Evolutionary conservation across 2,888 invertebrate species (phyloP), one percentile per base, ranked within the genome.

Genomic region (Drosophila monieri): DNA sequence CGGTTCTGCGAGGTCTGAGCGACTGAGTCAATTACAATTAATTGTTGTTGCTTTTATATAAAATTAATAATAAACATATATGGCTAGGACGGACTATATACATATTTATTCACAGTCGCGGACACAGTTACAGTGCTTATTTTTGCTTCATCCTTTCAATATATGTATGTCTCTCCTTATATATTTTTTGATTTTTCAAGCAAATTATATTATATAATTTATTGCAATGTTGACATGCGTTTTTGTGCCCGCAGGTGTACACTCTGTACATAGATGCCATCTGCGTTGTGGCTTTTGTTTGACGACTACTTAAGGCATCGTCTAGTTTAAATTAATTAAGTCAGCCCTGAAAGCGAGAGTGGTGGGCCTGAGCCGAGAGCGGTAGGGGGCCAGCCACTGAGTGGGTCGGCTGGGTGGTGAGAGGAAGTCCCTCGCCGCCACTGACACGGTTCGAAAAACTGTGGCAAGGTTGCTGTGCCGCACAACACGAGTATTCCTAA

Each of bases 1-100:
- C 62, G 61, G 62, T 68, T 59, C 70, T 56, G 62, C 77, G 77
- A 70, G 79, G 68, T 72, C 75, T 73, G 78, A 76, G 76, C 88
- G 86, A 89, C 90, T 89, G 89, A 87, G 78, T 77, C 77, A 79
- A 80, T 78, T 85, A 75, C 77, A 89, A 89, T 88, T 89, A 89
- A 85, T 88, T 89, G 78, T 88, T 89, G 88, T 89, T 89, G 84
- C 90, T 89, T 89, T 86, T 89, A 90, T 90, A 89, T 89, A 83
- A 86, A 86, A 88, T 84, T 86, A 85, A 85, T 88, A 85, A 83
- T 85, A 74, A 77, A 77, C 75, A 69, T 53, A 44, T 62, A 39
- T 27, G 52, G 56, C 30, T 55, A 6, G 6, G 47, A 4, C 21
- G 15, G 15, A 46, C 44, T 56, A 21, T 39, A 30, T 27, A 32